Evolutionary conservation across 2,113 vertebrate species (phyloP), one percentile per base, ranked within the genome.

Genomic region (Microtus ochrogaster): DNA sequence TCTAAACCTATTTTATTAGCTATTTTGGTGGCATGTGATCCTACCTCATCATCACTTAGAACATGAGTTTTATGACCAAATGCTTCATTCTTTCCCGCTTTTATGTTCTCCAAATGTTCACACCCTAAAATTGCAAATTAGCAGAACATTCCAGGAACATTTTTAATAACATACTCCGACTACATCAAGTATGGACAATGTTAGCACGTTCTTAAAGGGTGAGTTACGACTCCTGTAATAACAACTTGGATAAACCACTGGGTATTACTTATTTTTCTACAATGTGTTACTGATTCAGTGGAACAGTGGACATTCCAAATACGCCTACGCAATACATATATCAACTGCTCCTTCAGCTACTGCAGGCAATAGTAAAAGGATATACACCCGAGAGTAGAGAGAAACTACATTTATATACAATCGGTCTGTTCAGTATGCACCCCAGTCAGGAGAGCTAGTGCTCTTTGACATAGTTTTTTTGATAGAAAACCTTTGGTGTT

Each of bases 181-280:
- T 91, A 52, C 83, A 86, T 79, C 90, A 95, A 97, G 89, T 76
- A 94, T 76, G 88, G 78, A 92, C 81, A 70, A 89, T 9, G 79
- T 95, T 96, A 95, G 49, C 94, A 96, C 47, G 0, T 95, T 96
- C 96, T 96, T 95, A 92, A 93, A 94, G 77, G 91, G 16, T 95
- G 90, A 96, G 63, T 96, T 97, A 97, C 24, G 81, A 94, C 47
- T 95, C 85, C 85, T 78, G 33, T 82, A 95, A 95, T 21, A 94
- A 95, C 96, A 91, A 89, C 13, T 28, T 65, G 94, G 73, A 70
- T 77, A 95, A 92, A 41, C 47, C 55, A 52, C 0, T 86, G 85
- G 82, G 52, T 66, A 81, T 90, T 92, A 83, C 73, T 95, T 95
- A 72, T 66, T 93, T 96, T 96, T 84, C 19, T 36, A 88, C 90